phyloP scores from a whole-genome alignment of 2,797 vertebrate genomes.

The Taeniopygia guttata region DNA sequence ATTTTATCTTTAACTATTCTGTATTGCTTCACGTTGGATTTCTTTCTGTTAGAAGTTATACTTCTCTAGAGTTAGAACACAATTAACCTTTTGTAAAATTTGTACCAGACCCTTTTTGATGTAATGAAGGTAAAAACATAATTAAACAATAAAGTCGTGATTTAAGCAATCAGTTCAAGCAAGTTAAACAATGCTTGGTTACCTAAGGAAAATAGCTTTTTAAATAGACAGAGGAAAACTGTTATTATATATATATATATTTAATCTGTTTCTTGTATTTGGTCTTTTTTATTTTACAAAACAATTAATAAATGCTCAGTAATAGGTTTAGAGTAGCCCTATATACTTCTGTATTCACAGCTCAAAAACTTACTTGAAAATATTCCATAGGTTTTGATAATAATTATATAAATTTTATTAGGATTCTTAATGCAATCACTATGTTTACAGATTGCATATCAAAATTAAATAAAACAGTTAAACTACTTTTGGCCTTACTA shows the following conservation, averaged over 20 bases:
- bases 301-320: neutral
- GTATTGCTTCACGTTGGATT: neutral
- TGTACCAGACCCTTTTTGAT: neutral
- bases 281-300: neutral
- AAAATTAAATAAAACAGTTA: neutral
- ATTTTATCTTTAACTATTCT: neutral
- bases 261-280: neutral
- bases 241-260: neutral
- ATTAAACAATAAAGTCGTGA: neutral
- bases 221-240: neutral
- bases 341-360: neutral
- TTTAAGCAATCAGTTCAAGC: neutral
- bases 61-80: neutral
- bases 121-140: neutral
- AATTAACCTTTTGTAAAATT: neutral
- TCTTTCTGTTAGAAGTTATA: neutral
- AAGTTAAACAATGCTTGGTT: neutral
- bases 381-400: neutral
- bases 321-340: neutral
- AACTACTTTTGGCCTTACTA: neutral
- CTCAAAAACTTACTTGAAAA: neutral
- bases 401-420: neutral
- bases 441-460: neutral
- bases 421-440: neutral
- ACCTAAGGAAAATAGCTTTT: neutral